A percentile compares a stretch with the other conserved stretches of the same genome.
Evolutionary conservation across 2,888 invertebrate species (phyloP).

Genomic region (Pseudococcus viburni): DNA sequence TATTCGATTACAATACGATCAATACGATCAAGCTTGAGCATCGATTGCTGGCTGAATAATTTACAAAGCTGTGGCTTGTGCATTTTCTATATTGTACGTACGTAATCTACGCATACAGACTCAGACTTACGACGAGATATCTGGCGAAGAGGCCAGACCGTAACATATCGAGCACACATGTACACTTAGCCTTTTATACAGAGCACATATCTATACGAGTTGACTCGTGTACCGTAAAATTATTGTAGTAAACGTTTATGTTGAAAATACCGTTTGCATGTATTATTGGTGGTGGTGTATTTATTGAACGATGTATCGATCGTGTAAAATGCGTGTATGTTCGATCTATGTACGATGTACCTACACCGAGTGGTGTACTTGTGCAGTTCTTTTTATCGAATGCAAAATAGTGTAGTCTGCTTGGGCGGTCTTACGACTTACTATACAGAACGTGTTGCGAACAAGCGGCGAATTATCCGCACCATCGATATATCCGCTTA

Average conservation of each 20-base stretch:
- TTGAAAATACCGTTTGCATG: conserved; percentile 63
- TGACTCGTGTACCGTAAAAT: conserved; percentile 50
- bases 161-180: neutral
- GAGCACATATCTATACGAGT: conserved; percentile 2
- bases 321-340: conserved; percentile 58
- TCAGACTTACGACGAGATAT: neutral
- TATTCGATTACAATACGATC: neutral
- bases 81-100: neutral
- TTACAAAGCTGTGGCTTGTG: neutral
- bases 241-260: conserved; percentile 63
- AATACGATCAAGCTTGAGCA: neutral
- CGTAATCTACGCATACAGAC: neutral
- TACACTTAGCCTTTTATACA: neutral
- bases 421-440: conserved; percentile 57
- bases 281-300: conserved; percentile 46
- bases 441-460: conserved; percentile 29
- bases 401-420: conserved; percentile 59
- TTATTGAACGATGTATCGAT: conserved; percentile 64
- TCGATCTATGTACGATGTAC: neutral
- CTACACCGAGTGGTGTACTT: conserved; percentile 6
- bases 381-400: conserved; percentile 20
- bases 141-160: neutral
- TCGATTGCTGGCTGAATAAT: neutral
- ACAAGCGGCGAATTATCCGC: conserved; percentile 35
- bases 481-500: conserved; percentile 29